A percentile compares a stretch with the other conserved stretches of the same genome.
Conservation (phyloP, 2,888 invertebrate species). For the Cheilosia grossa region DNA sequence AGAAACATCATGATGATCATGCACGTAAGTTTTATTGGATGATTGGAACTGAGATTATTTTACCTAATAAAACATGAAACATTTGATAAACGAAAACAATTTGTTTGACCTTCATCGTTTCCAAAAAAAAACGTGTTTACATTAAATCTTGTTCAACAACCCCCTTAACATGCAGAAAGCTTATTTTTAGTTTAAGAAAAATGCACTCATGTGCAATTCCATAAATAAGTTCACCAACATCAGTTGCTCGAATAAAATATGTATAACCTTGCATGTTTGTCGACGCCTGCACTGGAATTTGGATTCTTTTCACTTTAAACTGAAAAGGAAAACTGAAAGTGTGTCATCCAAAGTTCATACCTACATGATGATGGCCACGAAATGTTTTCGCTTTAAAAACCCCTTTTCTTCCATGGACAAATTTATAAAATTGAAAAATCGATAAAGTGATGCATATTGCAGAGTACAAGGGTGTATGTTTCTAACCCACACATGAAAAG, state of each 20-base stretch:
- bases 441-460: conserved; percentile 33
- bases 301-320: background rate
- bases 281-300: background rate
- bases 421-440: conserved; percentile 36
- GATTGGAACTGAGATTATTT: conserved; percentile 7
- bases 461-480: background rate
- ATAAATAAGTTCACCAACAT: background rate
- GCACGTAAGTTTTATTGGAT: conserved; percentile 73
- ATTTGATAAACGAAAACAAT: conserved; percentile 14
- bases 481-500: background rate
- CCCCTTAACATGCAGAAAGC: background rate
- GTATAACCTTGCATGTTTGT: conserved; percentile 14
- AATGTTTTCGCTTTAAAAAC: background rate
- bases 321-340: conserved; percentile 31
- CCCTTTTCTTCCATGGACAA: background rate
- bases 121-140: conserved; percentile 8
- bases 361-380: conserved; percentile 10
- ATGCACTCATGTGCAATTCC: conserved; percentile 22
- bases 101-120: conserved; percentile 34
- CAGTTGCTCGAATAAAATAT: conserved; percentile 3
- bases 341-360: conserved; percentile 17
- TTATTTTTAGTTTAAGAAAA: conserved; percentile 28
- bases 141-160: background rate
- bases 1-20: conserved; percentile 75
- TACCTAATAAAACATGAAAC: background rate